phyloP scores from a whole-genome alignment of 2,888 invertebrate species.

The Folsomia manolachei region DNA sequence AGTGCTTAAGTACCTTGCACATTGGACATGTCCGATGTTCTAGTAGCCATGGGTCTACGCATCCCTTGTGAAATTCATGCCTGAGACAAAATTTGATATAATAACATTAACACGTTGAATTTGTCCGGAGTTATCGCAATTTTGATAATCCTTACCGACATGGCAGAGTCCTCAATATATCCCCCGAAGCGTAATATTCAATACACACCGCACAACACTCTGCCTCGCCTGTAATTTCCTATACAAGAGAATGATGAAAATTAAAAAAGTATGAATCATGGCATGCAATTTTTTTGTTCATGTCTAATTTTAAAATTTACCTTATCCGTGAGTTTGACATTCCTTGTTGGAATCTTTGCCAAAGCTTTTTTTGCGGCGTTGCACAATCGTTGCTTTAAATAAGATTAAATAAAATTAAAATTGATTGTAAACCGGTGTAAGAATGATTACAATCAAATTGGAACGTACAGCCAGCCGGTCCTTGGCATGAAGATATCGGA shows the following conservation, averaged over 20 bases:
- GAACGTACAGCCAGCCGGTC: constrained; percentile 78
- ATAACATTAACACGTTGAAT: background rate
- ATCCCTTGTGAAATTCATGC: constrained; percentile 91
- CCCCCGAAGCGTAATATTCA: constrained; percentile 83
- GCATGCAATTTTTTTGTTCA: background rate
- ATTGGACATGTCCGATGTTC: constrained; percentile 94
- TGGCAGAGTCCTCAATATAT: constrained; percentile 81
- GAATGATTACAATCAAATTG: background rate
- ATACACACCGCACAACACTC: constrained; percentile 95
- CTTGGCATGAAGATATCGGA: constrained; percentile 90
- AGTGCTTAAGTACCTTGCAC: constrained; percentile 65
- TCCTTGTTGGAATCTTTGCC: constrained; percentile 87
- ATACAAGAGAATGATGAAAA: constrained; percentile 31
- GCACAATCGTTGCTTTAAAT: constrained; percentile 78
- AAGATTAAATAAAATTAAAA: background rate
- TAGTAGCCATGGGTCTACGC: constrained; percentile 93
- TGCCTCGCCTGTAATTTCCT: constrained; percentile 76
- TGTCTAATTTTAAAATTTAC: constrained; percentile 55
- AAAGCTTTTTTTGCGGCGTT: constrained; percentile 91
- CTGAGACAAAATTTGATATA: constrained; percentile 59
- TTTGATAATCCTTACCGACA: constrained; percentile 69
- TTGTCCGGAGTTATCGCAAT: background rate
- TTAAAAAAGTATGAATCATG: constrained; percentile 15
- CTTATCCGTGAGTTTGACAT: constrained; percentile 80
- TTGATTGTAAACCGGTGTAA: background rate